Evolutionary conservation across 2,888 invertebrate species (phyloP), one percentile per base, ranked within the genome.

Genomic region (Microctonus aethiopoides): DNA sequence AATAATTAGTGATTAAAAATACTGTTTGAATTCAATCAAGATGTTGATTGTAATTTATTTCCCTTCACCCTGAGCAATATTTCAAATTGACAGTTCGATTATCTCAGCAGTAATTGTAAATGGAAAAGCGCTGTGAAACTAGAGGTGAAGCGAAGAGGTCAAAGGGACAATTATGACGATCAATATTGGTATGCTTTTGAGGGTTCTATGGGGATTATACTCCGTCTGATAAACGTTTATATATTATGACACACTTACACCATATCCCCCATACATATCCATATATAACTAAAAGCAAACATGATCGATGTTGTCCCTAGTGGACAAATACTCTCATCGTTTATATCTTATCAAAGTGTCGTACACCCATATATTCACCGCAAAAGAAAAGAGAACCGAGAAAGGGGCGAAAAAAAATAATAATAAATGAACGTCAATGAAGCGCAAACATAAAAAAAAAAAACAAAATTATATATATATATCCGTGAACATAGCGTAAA

Each of bases 381-480:
- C n/a, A 57, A 54, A 39, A 16, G 24, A 32, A 9, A 22, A 20
- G 52, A 22, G 54, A 39, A 63, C 72, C 39, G 39, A 63, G 41
- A 29, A 32, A 26, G 57, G 34, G 36, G 62, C 54, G 51, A 68
- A 68, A 51, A 71, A 41, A 51, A 63, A 66, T 46, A 9, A 20
- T 20, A 9, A n/a, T 16, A 20, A 26, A 24, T 22, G 11, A 54
- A 26, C 26, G 22, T 20, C 22, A 22, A 39, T 39, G 39, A 39
- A 20, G 16, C 16, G 7, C 9, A 46, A 6, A 46, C 16, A 16
- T n/a, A 16, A 46, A 16, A 6, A 46, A 46, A 6, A 20, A 2
- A 20, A 4, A 46, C 7, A n/a, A 20, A 20, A 16, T 16, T 16
- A 46, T 29, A 29, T 29, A 34, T 26, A 57, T 26, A 22, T 7